Percentiles rank a stretch among this genome's conserved stretches.
Evolutionary conservation across 2,888 invertebrate species (phyloP).

Genomic region (Epinotia bilunana): DNA sequence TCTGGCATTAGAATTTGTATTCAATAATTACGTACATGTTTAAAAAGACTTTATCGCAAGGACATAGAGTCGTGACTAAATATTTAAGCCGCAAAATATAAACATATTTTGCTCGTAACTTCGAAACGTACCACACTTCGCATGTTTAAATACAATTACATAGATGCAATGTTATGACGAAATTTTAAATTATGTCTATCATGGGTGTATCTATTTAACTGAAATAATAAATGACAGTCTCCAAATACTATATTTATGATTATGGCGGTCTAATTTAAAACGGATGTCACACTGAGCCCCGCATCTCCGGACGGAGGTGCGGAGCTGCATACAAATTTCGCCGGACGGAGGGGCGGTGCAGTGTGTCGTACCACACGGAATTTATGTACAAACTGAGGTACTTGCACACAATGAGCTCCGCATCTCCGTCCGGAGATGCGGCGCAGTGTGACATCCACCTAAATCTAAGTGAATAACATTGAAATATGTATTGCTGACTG

Average conservation of each 20-base stretch:
- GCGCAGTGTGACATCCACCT: too few species aligned
- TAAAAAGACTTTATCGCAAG: not conserved
- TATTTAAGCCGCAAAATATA: not conserved
- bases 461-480: not conserved
- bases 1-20: not conserved
- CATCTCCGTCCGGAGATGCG: too few species aligned
- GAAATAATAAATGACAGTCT: too few species aligned
- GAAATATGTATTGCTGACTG: not conserved
- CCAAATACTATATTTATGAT: not conserved
- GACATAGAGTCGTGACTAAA: not conserved
- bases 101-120: slow-evolving; percentile 26
- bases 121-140: slow-evolving; percentile 10
- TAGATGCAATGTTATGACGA: slow-evolving; percentile 17
- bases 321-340: too few species aligned
- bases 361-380: too few species aligned
- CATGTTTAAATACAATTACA: slow-evolving; percentile 33
- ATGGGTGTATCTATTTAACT: slow-evolving; percentile 22
- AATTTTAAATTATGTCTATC: slow-evolving; percentile 23
- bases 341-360: too few species aligned
- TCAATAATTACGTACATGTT: not conserved
- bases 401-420: too few species aligned
- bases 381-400: too few species aligned
- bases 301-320: too few species aligned
- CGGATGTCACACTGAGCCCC: too few species aligned
- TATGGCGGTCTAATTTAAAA: too few species aligned